Conservation (phyloP, 2,888 invertebrate genomes). For the Yponomeuta evonymella region DNA sequence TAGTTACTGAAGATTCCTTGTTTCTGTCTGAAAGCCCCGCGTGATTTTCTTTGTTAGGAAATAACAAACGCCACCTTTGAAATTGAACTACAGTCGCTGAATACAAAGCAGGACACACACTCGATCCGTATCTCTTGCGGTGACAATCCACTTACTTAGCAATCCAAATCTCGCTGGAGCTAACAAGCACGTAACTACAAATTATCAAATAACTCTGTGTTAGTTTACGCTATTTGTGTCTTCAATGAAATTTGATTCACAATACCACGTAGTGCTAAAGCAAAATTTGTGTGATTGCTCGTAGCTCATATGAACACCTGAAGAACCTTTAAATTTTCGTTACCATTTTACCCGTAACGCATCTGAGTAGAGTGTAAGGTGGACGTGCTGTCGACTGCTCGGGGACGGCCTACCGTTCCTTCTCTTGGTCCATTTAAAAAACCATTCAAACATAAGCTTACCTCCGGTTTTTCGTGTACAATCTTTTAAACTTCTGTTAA, state of each 20-base stretch:
- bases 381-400: no score
- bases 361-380: no score
- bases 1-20: slow-evolving; percentile 72
- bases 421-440: no score
- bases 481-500: background rate
- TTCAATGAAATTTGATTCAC: background rate
- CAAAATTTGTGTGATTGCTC: background rate
- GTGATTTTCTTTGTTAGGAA: slow-evolving; percentile 72
- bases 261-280: background rate
- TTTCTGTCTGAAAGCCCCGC: slow-evolving; percentile 63
- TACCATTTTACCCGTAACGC: no score
- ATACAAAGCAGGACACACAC: slow-evolving; percentile 47
- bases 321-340: no score
- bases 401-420: no score
- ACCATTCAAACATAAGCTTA: no score
- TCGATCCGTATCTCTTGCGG: slow-evolving; percentile 22
- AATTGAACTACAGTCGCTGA: slow-evolving; percentile 65
- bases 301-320: background rate
- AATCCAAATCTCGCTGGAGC: slow-evolving; percentile 19
- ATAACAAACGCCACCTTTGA: slow-evolving; percentile 68
- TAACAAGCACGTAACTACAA: slow-evolving; percentile 1
- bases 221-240: background rate
- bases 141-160: slow-evolving; percentile 21
- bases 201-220: slow-evolving; percentile 1
- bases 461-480: no score